Evolutionary conservation across 2,797 vertebrate genomes (phyloP), one percentile per base, ranked within the genome.

Genomic region (Sebastes goodei): DNA sequence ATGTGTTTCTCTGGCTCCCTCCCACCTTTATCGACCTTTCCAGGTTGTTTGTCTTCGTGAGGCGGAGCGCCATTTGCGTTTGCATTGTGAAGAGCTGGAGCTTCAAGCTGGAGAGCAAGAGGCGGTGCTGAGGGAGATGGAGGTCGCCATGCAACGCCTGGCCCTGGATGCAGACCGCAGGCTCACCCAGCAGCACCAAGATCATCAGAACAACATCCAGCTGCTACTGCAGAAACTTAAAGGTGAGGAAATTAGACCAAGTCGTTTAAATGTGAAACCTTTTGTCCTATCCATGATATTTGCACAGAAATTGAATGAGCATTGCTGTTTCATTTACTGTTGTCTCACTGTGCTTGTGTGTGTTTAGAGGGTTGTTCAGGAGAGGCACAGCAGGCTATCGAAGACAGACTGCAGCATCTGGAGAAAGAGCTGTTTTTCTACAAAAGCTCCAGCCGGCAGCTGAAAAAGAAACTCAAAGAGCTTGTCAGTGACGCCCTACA

Each of bases 381-480:
- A 81, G 81, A 88, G n/a, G 17, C 68, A 65, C 86, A 87, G 59
- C 85, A 85, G 46, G 62, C 14, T 2, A 88, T 95, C 55, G 95
- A 96, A 90, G 90, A 91, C 25, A 96, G 95, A 93, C 85, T 97
- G 30, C 96, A 97, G 82, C 92, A 96, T 81, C 87, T 98, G 83
- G 97, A 98, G 93, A 98, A 96, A 89, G 97, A 98, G 64, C 94
- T 98, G 83, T 97, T 97, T 91, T 98, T 97, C 94, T 98, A 97
- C 92, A 98, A 98, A 94, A 97, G 95, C 95, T 97, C 94, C 33
- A 97, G 95, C 70, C 96, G 97, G 60, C 96, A 97, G 56, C 94
- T 98, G 82, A 98, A 96, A 90, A 97, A 96, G 92, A 97, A 97
- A 90, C 85, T 98, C 71, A 96, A 93, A 76, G 94, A 95, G 42